Conservation (phyloP, 1,140 invertebrate species). For the Helicorthomorpha holstii region DNA sequence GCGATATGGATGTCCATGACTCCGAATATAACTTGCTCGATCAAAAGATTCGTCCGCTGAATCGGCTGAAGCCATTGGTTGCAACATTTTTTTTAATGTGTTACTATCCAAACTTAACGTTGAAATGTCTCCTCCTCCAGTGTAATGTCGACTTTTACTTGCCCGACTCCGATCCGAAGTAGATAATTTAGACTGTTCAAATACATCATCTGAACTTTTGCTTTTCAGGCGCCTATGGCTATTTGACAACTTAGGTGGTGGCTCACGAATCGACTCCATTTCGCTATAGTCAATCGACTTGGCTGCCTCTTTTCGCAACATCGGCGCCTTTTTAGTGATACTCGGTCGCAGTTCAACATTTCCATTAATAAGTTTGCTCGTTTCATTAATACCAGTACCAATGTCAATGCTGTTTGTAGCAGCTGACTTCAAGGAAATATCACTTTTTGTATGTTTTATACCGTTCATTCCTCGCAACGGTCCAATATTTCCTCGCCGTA, state of each 20-base stretch:
- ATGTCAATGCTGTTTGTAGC: no score
- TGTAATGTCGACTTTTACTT: conserved; percentile 17
- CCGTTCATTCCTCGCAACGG: neutral
- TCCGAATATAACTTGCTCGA: conserved; percentile 24
- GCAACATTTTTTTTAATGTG: conserved; percentile 81
- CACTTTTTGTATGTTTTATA: neutral
- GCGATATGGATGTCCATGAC: conserved; percentile 26
- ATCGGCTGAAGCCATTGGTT: conserved; percentile 40
- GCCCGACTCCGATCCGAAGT: conserved; percentile 10
- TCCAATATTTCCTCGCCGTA: conserved; percentile 17
- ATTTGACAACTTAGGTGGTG: conserved; percentile 10
- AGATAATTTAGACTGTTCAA: conserved; percentile 19
- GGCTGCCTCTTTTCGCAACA: conserved; percentile 15
- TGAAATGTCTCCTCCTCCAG: conserved; percentile 26
- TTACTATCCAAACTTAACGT: conserved; percentile 45
- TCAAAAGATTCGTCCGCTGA: conserved; percentile 71
- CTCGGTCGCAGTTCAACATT: neutral
- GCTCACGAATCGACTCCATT: conserved; percentile 36
- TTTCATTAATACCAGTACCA: no score
- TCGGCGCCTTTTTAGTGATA: neutral
- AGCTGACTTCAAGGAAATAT: neutral
- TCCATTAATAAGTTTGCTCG: neutral
- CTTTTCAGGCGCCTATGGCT: conserved; percentile 43
- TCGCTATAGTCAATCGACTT: conserved; percentile 60
- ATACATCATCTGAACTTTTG: conserved; percentile 77